These are phyloP conservation scores for Drosophila dives DNA, from an alignment of 2,888 invertebrate genomes.

Conservation along the genomic window DNA sequence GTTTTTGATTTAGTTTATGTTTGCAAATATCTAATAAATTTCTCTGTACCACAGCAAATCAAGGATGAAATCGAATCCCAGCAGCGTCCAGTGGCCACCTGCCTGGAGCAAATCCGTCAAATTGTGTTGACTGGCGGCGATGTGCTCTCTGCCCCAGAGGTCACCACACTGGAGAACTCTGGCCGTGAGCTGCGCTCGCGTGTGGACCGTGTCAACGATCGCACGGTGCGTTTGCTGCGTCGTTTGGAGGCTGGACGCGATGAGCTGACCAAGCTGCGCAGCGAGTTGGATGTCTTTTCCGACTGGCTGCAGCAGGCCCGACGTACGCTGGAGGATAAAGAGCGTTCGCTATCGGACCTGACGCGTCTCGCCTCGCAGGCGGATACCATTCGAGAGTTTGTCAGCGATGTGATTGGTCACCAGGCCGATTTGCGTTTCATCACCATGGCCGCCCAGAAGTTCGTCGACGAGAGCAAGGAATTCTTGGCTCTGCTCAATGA, in stretches of 20 bases:
- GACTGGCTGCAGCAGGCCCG: conserved; percentile 94
- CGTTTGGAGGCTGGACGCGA: conserved; percentile 92
- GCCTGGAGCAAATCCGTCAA: conserved; percentile 95
- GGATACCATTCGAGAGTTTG: conserved; percentile 94
- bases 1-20: no score
- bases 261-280: conserved; percentile 94
- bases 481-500: conserved; percentile 93
- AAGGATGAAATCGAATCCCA: conserved; percentile 96
- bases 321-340: conserved; percentile 93
- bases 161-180: conserved; percentile 93
- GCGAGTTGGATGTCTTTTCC: conserved; percentile 92
- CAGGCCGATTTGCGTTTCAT: conserved; percentile 98
- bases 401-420: conserved; percentile 97
- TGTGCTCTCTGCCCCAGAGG: conserved; percentile 96
- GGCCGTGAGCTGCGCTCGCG: conserved; percentile 93
- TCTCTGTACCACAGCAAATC: conserved; percentile 88
- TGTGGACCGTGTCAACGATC: conserved; percentile 92
- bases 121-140: conserved; percentile 95
- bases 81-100: conserved; percentile 92
- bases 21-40: not conserved
- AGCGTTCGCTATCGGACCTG: conserved; percentile 91
- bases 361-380: conserved; percentile 89
- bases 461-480: conserved; percentile 97
- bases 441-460: conserved; percentile 98
- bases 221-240: conserved; percentile 91